Conservation (phyloP, 2,113 vertebrate species). For the Elgaria multicarinata region DNA sequence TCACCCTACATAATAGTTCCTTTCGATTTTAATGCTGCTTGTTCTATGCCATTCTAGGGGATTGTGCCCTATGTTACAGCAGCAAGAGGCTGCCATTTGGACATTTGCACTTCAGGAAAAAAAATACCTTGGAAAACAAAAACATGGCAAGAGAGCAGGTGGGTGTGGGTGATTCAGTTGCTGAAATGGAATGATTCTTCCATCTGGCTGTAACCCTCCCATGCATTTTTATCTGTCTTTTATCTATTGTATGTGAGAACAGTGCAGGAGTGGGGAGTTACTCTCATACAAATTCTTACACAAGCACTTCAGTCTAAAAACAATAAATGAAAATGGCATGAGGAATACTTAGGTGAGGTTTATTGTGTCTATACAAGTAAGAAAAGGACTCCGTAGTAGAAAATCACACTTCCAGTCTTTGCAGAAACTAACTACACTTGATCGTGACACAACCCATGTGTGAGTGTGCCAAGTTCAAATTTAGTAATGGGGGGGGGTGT, state of each 20-base stretch:
- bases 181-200: neutral
- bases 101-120: neutral
- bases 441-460: neutral
- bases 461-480: neutral
- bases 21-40: neutral
- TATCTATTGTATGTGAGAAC: neutral
- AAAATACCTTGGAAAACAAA: neutral
- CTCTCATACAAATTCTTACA: neutral
- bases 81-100: neutral
- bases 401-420: neutral
- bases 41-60: neutral
- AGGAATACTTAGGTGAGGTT: neutral
- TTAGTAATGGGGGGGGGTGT: neutral
- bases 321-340: neutral
- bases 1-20: too few species aligned
- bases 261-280: neutral
- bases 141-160: neutral
- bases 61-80: neutral
- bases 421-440: neutral
- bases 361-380: neutral
- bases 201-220: neutral
- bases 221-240: neutral
- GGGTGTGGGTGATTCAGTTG: neutral
- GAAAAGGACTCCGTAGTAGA: neutral
- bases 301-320: neutral